Base-by-base conservation (phyloP, 1,140 invertebrate genomes). In the Tribolium castaneum region DNA sequence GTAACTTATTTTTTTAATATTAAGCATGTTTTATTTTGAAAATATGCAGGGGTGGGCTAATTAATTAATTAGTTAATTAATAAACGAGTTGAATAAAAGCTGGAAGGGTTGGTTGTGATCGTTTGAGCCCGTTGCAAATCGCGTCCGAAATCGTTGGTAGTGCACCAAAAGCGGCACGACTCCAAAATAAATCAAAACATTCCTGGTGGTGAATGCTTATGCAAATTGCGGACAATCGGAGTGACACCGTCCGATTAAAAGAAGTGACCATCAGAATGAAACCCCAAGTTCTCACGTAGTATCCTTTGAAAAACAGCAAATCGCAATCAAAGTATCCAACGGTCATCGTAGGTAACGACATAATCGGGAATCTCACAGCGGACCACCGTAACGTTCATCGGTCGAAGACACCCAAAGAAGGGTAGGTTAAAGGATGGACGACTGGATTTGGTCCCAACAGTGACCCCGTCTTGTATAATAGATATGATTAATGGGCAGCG, bases 401-500 rank as follows among this genome's bases (percentile, higher is more conserved):
- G 3, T n/a, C 2, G 13, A 22, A 19, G 10, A 7, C 30, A 2
- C 12, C 12, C 2, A 3, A 49, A 51, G 51, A 72, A 71, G 66
- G 70, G 45, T 45, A 71, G 14, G 6, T 30, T 19, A 19, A 19
- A 62, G 25, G 50, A 56, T 45, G 76, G 45, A 2, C 76, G 22
- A 59, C 50, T 74, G 52, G 25, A 35, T 14, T 66, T 52, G 78
- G 75, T 66, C 79, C 74, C 75, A 75, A 73, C 66, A 56, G 54
- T 82, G 80, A 81, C 82, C 82, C 79, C 76, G 72, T 77, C 76
- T 70, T 73, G 81, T 83, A 84, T 84, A 84, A 84, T 84, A 82
- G 83, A 83, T 82, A 82, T 84, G 83, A 84, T 84, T 84, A 84
- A 84, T 84, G 83, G 83, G 79, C 79, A 80, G 71, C 34, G 75